Evolutionary conservation across 2,888 invertebrate species (phyloP).

Genomic region (Eupithecia vulgata): DNA sequence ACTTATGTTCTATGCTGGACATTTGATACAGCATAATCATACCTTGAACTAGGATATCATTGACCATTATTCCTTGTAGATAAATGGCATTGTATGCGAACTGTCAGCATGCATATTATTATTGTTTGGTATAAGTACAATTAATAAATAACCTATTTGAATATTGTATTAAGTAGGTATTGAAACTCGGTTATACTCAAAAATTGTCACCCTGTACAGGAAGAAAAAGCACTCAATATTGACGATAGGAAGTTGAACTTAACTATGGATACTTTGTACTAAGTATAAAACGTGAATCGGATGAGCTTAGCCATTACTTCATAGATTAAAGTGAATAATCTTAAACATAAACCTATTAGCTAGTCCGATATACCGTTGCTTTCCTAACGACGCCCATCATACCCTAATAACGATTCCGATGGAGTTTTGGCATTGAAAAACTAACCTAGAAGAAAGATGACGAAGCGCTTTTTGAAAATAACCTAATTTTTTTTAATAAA

Average conservation of each 20-base stretch:
- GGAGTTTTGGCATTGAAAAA: slow-evolving; percentile 27
- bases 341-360: slow-evolving; percentile 21
- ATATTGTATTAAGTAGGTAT: neutral
- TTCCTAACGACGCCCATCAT: slow-evolving; percentile 4
- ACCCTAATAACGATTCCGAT: slow-evolving; percentile 10
- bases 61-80: neutral
- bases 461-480: slow-evolving; percentile 18
- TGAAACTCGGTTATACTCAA: neutral
- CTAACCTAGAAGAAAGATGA: slow-evolving; percentile 24
- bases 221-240: slow-evolving; percentile 1
- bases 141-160: neutral
- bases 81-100: neutral
- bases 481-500: slow-evolving; percentile 29
- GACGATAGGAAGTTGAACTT: neutral
- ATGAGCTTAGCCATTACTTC: neutral
- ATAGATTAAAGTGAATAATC: slow-evolving; percentile 9
- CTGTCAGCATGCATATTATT: neutral
- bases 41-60: neutral
- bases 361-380: slow-evolving; percentile 30
- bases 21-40: neutral
- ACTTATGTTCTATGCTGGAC: neutral
- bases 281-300: slow-evolving; percentile 2
- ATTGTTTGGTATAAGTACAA: neutral
- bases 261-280: neutral
- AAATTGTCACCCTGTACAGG: slow-evolving; percentile 1